phyloP scores from a whole-genome alignment of 2,797 vertebrate species.

The Arremon aurantiirostris region DNA sequence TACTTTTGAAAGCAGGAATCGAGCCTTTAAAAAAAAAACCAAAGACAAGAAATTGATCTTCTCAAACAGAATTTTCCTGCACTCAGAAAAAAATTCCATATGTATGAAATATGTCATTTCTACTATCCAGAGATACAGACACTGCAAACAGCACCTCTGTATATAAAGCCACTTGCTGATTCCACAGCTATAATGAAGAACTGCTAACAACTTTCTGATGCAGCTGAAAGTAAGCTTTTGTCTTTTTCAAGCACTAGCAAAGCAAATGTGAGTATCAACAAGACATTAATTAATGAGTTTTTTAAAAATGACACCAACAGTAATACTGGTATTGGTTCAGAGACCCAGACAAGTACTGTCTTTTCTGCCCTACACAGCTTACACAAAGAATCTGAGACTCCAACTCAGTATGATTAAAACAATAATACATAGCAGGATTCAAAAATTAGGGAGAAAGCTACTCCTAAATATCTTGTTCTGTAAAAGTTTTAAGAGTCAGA shows the following conservation, averaged over 20 bases:
- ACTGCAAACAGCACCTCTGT: background rate
- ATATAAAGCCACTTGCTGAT: background rate
- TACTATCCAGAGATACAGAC: background rate
- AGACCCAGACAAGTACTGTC: background rate
- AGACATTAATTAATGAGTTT: background rate
- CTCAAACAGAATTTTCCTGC: background rate
- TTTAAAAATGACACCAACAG: background rate
- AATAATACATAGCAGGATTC: background rate
- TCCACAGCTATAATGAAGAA: background rate
- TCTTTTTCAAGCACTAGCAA: background rate
- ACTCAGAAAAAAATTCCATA: background rate
- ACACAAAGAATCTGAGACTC: background rate
- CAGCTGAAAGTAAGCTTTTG: background rate
- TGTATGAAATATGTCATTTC: background rate
- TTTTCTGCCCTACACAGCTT: background rate
- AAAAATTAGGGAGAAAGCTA: background rate
- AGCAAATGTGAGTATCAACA: background rate
- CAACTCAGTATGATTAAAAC: background rate
- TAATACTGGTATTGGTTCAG: background rate
- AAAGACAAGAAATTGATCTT: constrained; percentile 5
- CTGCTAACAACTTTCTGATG: background rate
- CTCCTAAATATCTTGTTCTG: background rate
- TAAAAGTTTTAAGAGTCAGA: background rate
- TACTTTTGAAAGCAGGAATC: constrained; percentile 96
- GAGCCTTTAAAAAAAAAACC: constrained; percentile 79